A percentile compares a stretch with the other conserved stretches of the same genome.
These are phyloP conservation scores for Bilobella aurantiaca DNA, from an alignment of 1,140 invertebrate genomes.

Conservation along the genomic window DNA sequence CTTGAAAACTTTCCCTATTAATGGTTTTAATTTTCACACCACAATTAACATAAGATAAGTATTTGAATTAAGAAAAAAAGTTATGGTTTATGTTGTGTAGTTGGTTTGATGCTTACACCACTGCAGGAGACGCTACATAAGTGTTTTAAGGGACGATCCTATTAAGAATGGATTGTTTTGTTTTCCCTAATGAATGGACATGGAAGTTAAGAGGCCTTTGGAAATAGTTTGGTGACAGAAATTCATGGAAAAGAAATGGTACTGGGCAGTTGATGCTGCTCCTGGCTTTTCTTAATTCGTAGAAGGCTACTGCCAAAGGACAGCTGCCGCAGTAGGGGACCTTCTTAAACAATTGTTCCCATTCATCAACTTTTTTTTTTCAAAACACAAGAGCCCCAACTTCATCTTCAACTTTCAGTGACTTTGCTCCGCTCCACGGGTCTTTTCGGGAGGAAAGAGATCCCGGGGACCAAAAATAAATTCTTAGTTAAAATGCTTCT, in stretches of 20 bases:
- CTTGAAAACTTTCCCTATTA: too few species aligned
- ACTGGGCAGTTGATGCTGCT: too few species aligned
- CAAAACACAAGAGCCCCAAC: neutral
- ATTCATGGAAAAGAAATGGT: neutral
- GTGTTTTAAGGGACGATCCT: neutral
- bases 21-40: too few species aligned
- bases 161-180: neutral
- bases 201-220: neutral
- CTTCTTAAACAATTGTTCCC: constrained; percentile 15
- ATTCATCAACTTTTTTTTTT: constrained; percentile 10
- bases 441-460: neutral
- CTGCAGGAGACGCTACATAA: neutral
- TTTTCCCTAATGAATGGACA: constrained; percentile 2
- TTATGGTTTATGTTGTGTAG: neutral
- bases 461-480: neutral
- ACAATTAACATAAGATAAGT: too few species aligned
- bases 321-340: constrained; percentile 10
- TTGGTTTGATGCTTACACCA: neutral
- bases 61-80: too few species aligned
- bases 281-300: neutral
- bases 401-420: too few species aligned
- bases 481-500: too few species aligned
- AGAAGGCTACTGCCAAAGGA: too few species aligned
- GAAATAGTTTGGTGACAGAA: neutral
- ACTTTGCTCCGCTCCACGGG: too few species aligned